Conservation (phyloP, 2,797 vertebrate genomes). For the Muscicapa striata region DNA sequence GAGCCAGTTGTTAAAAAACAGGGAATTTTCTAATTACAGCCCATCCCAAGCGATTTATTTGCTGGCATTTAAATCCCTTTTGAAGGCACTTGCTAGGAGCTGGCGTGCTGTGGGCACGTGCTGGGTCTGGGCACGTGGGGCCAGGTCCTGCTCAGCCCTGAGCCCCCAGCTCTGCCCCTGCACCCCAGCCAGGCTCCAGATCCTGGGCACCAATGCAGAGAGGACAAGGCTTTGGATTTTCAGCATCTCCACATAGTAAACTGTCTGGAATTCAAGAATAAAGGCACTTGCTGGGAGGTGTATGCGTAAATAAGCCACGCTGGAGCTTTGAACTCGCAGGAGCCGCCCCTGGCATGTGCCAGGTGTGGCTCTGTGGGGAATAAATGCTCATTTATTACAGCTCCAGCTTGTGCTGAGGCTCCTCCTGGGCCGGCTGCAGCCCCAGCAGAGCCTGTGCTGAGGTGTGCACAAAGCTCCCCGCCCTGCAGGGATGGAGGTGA, state of each 20-base stretch:
- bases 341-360: constrained; percentile 44
- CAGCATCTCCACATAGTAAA: not conserved
- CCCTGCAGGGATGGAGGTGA: not conserved
- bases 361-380: not conserved
- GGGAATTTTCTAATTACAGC: not conserved
- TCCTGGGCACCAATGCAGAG: not conserved
- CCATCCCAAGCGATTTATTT: not conserved
- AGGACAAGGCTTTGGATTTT: not conserved
- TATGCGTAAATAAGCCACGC: constrained; percentile 21
- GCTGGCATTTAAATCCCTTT: not conserved
- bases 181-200: not conserved
- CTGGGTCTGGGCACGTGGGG: not conserved
- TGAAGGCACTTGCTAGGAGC: not conserved
- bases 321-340: constrained; percentile 51
- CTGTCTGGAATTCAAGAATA: constrained; percentile 40
- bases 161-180: not conserved
- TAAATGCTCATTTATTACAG: too few species aligned
- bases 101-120: not conserved
- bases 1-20: not conserved
- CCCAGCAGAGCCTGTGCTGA: not conserved
- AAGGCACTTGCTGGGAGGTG: constrained; percentile 54
- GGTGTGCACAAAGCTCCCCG: not conserved
- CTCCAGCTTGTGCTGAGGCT: not conserved
- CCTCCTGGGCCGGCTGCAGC: not conserved
- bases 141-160: not conserved